Evolutionary conservation across 2,113 vertebrate species (phyloP).

Genomic region (Mastomys coucha): DNA sequence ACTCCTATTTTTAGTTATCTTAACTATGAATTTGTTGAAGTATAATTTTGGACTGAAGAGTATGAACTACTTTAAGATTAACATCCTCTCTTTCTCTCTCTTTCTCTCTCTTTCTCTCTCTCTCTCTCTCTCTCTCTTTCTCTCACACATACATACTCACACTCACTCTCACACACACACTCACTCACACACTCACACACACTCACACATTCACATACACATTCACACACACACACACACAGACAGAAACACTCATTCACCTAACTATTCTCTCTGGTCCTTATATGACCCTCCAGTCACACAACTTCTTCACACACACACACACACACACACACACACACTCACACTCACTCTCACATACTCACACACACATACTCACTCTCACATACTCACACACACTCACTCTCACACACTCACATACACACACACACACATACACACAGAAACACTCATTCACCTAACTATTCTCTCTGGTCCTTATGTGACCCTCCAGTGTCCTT

Average conservation of each 20-base stretch:
- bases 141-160: neutral
- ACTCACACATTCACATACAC: no score
- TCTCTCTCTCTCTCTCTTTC: neutral
- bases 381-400: neutral
- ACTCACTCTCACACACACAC: no score
- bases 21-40: neutral
- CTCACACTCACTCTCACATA: neutral
- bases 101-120: neutral
- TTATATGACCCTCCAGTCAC: no score
- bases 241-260: no score
- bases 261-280: no score
- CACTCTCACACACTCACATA: neutral
- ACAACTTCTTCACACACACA: neutral
- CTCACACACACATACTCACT: neutral
- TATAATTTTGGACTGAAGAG: neutral
- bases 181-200: neutral
- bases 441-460: neutral
- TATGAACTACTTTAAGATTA: neutral
- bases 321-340: neutral
- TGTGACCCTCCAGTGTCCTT: neutral
- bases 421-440: neutral
- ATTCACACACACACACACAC: no score
- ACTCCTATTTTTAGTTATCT: constrained; percentile 2
- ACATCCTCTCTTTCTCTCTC: neutral
- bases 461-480: neutral